Conservation (phyloP, 2,888 invertebrate genomes). For the Calameuta idolon region DNA sequence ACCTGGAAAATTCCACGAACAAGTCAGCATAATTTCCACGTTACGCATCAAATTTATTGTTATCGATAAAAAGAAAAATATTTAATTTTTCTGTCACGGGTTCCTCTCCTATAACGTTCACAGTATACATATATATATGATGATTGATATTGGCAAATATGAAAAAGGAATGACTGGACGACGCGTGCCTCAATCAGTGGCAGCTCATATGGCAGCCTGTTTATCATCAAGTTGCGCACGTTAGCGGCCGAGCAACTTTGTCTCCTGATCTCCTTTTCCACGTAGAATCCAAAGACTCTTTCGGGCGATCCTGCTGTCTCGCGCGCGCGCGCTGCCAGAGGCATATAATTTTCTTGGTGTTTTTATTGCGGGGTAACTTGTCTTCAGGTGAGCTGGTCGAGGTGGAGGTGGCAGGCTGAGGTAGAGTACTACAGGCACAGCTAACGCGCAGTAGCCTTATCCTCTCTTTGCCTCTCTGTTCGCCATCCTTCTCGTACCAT, state of each 20-base stretch:
- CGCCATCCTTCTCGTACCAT: slow-evolving; percentile 25
- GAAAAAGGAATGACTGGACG: neutral
- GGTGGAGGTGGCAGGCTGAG: slow-evolving; percentile 58
- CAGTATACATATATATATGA: neutral
- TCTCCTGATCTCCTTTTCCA: slow-evolving; percentile 46
- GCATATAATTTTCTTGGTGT: slow-evolving; percentile 67
- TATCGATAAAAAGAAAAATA: neutral
- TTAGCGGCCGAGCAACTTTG: slow-evolving; percentile 19
- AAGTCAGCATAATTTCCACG: slow-evolving; percentile 31
- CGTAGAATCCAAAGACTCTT: slow-evolving; percentile 58
- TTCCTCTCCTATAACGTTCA: neutral
- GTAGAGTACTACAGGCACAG: slow-evolving; percentile 63
- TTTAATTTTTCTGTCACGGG: neutral
- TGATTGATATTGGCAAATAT: neutral
- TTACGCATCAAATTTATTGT: neutral
- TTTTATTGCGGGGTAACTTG: slow-evolving; percentile 67
- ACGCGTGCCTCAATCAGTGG: neutral
- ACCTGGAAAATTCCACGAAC: slow-evolving; percentile 3
- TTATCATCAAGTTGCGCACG: neutral
- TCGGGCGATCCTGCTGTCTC: slow-evolving; percentile 42
- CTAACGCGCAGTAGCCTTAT: slow-evolving; percentile 65
- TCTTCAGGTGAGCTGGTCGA: slow-evolving; percentile 64
- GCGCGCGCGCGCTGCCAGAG: slow-evolving; percentile 55
- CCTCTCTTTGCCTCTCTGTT: slow-evolving; percentile 32
- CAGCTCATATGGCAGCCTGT: neutral